Evolutionary conservation across 2,113 vertebrate species (phyloP), one percentile per base, ranked within the genome.

Genomic region (Zeus faber): DNA sequence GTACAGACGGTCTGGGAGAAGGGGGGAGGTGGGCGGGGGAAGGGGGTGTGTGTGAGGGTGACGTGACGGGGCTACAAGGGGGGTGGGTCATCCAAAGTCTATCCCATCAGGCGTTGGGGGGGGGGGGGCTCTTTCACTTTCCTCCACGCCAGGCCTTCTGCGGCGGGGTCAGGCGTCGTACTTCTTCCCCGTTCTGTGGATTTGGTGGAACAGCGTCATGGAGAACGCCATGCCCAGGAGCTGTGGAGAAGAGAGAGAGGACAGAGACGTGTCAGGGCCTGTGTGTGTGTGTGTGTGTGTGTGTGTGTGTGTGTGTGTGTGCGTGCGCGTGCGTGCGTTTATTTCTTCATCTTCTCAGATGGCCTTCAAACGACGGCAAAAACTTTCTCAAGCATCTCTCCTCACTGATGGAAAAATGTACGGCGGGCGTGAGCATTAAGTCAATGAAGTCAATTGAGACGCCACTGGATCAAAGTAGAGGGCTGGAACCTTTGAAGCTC

Each of bases 151-250:
- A 21, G 41, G 14, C 2, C 4, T 24, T 43, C 56, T 31, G 16
- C 13, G 3, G 43, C 17, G 2, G 25, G 22, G 86, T 90, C 92
- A 99, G 62, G 97, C 97, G 2, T 98, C 94, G 0, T 97, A 99
- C 87, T 99, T 99, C 87, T 99, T 99, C 66, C 94, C 96, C 44
- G 93, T 95, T 89, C 95, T 92, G 87, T 95, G 95, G 89, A 98
- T 97, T 80, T 99, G 97, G 79, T 99, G 97, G 87, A 98, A 99
- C 41, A 99, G 91, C 5, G 93, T 98, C 95, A 99, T 97, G 85
- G 97, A 98, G 86, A 99, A 99, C 27, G 94, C 97, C 97, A 99
- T 99, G 64, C 95, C 97, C 75, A 99, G 91, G 61, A 99, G 94
- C 97, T 99, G 91, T 87, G 85, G 53, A 89, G 56, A 44, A 62